Base-by-base conservation (phyloP, 2,888 invertebrate genomes). In the Caenorhabditis afra region DNA sequence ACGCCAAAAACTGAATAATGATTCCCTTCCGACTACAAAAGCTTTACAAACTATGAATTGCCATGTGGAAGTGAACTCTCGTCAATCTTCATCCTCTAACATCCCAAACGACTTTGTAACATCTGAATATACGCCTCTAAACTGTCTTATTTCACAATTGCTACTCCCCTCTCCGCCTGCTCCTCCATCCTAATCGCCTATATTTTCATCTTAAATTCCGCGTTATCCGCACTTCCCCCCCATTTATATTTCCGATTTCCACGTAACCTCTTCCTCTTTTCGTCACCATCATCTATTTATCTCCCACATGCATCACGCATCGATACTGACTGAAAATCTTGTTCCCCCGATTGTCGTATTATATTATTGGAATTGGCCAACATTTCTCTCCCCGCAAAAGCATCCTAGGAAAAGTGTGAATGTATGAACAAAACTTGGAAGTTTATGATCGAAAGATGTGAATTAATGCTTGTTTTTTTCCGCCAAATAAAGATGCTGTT, bases 391-490 rank as follows among this genome's bases (percentile, higher is more conserved):
- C 59, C 70, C 61, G 61, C 70, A 70, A 44, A 52, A 35, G 52
- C 58, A 61, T 29, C 29, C 29, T 29, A 61, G 61, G 53, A 70
- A 61, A 16, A 53, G 10, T 61, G 70, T 68, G 67, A 44, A 53
- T 45, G 47, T 70, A 70, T 70, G 61, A 61, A 61, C 53, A 70
- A 35, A 61, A 70, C 45, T 44, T 61, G 44, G 41, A 52, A 59
- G 45, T 55, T 23, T 61, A 44, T 68, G 58, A 52, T 16, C 44
- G 59, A 52, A 68, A 16, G 61, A 61, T 70, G 61, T 61, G 39
- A 53, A 44, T 58, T 49, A 4, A 29, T 35, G 50, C 41, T 50
- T 61, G 11, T 61, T 53, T 41, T 61, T 50, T 18, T 20, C 37
- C 29, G 29, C 29, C 29, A 29, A 68, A 59, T 59, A 20, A 58